Base-by-base conservation (phyloP, 2,113 vertebrate genomes). In the Vidua chalybeata region DNA sequence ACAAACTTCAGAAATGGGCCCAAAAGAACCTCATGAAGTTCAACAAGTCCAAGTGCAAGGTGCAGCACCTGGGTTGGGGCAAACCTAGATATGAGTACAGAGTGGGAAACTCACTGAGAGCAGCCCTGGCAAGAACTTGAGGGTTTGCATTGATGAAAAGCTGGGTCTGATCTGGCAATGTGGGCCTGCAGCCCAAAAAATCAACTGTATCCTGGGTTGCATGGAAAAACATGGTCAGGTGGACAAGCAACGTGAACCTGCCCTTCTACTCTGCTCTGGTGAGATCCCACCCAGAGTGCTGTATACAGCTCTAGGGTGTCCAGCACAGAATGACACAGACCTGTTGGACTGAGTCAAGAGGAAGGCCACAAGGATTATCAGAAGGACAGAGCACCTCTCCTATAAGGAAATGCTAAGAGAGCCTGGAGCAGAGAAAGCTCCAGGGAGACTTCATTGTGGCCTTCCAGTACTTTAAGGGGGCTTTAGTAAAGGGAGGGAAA, bases 311-410 rank as follows among this genome's bases (percentile, higher is more conserved):
- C 45, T 28, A 35, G 13, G 5, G 16, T 19, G 10, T 30, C n/a
- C n/a, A 48, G 71, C 71, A 69, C 5, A 41, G 17, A 68, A 54
- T 39, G 30, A 41, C 71, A 48, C 7, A n/a, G 46, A 46, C 5
- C 11, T 26, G 9, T 1, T 13, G 3, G 14, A 75, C 20, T 0
- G 1, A 26, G 24, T 31, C 39, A n/a, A 39, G 13, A 54, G 28
- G n/a, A 75, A 28, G 19, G 15, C 13, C n/a, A 68, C 27, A 59
- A 54, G 22, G 48, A 82, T 48, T 24, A 48, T 26, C 13, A 68
- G 14, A 61, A 6, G n/a, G 13, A 75, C 2, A 39, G 24, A 54
- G 13, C 28, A n/a, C 7, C 24, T 52, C 46, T 62, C 28, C 55
- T 7, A 7, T 2, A 15, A 52, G 28, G 46, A 67, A 51, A 61